Evolutionary conservation across 2,888 invertebrate species (phyloP).

Genomic region (Stegana nigrithorax): DNA sequence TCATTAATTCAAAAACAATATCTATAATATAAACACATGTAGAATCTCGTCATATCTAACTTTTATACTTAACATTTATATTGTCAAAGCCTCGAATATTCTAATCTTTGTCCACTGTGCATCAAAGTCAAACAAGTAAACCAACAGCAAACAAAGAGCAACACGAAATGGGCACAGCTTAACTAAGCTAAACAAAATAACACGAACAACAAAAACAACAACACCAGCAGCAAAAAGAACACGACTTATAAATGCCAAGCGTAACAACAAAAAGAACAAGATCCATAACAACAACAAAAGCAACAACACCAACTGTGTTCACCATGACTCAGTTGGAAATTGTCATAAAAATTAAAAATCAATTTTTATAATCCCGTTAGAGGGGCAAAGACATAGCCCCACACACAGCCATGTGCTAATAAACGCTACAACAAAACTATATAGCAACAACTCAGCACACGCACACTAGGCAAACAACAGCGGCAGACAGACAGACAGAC

Average conservation of each 20-base stretch:
- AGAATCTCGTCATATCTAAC: too few species aligned
- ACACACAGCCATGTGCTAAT: slow-evolving; percentile 30
- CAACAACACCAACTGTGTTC: not conserved
- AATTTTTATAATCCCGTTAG: slow-evolving; percentile 67
- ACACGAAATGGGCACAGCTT: not conserved
- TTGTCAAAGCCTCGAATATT: too few species aligned
- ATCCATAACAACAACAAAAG: slow-evolving; percentile 1
- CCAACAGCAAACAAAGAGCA: not conserved
- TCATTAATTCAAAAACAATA: too few species aligned
- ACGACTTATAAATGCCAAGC: not conserved
- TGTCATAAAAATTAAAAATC: slow-evolving; percentile 65
- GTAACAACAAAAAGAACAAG: slow-evolving; percentile 12
- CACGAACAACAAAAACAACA: slow-evolving; percentile 14
- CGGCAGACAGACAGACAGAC: slow-evolving; percentile 22
- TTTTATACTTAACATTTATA: too few species aligned
- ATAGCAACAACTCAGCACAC: slow-evolving; percentile 27
- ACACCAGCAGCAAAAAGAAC: slow-evolving; percentile 14
- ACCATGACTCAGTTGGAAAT: slow-evolving; percentile 53
- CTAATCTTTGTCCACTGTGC: slow-evolving; percentile 38
- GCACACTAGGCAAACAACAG: slow-evolving; percentile 22
- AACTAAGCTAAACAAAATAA: slow-evolving; percentile 16
- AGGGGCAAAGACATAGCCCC: slow-evolving; percentile 28
- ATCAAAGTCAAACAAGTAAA: slow-evolving; percentile 32
- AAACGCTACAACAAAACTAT: slow-evolving; percentile 29
- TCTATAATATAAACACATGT: too few species aligned